These are phyloP conservation scores for Acanthiza pusilla DNA, from an alignment of 2,797 vertebrate genomes.

Conservation along the genomic window DNA sequence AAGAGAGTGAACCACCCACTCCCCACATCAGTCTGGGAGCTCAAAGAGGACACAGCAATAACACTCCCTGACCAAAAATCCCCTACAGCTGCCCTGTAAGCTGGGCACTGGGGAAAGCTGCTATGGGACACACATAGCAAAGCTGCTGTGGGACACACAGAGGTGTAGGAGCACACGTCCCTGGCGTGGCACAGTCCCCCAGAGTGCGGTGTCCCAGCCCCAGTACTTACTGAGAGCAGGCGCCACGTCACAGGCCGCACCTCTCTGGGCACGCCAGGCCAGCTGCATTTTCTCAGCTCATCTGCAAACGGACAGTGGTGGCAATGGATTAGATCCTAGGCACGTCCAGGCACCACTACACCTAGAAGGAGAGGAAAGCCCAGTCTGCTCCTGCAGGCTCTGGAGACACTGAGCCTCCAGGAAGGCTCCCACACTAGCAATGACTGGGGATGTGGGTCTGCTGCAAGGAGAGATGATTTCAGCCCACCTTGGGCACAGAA, in stretches of 20 bases:
- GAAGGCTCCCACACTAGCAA: background rate
- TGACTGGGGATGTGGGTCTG: background rate
- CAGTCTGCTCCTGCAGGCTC: constrained; percentile 59
- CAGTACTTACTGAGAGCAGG: constrained; percentile 90
- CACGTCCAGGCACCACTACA: constrained; percentile 55
- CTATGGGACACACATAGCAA: fast-evolving
- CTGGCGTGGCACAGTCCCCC: background rate
- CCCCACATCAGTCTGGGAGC: background rate
- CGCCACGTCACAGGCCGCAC: constrained; percentile 96
- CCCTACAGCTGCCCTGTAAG: background rate
- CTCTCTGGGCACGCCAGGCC: constrained; percentile 94
- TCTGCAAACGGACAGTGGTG: constrained; percentile 80
- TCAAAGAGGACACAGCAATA: background rate
- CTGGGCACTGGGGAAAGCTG: background rate
- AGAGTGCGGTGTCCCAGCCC: background rate
- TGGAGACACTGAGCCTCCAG: background rate
- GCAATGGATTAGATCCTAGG: constrained; percentile 55
- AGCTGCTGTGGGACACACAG: background rate
- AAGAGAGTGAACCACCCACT: background rate
- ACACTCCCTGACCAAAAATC: background rate
- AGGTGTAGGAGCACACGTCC: fast-evolving
- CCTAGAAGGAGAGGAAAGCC: constrained; percentile 60
- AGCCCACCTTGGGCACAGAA: background rate
- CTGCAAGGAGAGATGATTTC: background rate
- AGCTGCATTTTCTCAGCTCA: constrained; percentile 95